A percentile compares a stretch with the other conserved stretches of the same genome.
Evolutionary conservation across 1,140 invertebrate genomes (phyloP).

Genomic region (Cataglyphis hispanica): DNA sequence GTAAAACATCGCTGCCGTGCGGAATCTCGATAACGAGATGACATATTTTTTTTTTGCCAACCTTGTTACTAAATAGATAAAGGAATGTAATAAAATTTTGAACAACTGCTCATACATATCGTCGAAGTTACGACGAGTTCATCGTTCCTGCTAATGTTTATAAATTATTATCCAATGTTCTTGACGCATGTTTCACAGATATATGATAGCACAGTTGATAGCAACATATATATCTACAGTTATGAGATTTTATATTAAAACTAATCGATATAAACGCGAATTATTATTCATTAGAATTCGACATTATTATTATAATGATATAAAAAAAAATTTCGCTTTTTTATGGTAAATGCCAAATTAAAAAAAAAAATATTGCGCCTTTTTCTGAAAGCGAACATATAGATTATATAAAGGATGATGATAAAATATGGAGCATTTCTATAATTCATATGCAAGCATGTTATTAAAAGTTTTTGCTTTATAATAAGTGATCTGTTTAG

Average conservation of each 20-base stretch:
- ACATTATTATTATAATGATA: neutral
- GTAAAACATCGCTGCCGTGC: conserved; percentile 20
- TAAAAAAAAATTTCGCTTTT: neutral
- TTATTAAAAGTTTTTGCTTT: neutral
- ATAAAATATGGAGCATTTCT: too few relatives aligned
- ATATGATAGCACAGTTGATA: conserved; percentile 10
- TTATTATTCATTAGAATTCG: conserved; percentile 21
- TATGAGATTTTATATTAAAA: conserved; percentile 22
- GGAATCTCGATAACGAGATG: conserved; percentile 6
- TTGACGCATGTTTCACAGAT: neutral
- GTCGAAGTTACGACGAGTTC: conserved; percentile 8
- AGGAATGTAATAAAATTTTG: conserved; percentile 17
- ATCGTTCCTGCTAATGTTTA: conserved; percentile 43
- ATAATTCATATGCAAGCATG: neutral
- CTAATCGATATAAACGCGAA: conserved; percentile 2
- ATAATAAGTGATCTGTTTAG: neutral
- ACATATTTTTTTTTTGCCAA: conserved; percentile 21
- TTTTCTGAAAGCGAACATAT: neutral
- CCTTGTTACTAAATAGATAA: conserved; percentile 18
- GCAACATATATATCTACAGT: conserved; percentile 3
- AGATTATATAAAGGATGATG: too few relatives aligned
- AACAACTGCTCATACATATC: conserved; percentile 32
- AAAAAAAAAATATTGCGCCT: neutral
- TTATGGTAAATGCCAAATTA: neutral
- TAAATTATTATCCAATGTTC: conserved; percentile 48